phyloP scores from a whole-genome alignment of 2,888 invertebrate genomes.

The Drosophila greeni region DNA sequence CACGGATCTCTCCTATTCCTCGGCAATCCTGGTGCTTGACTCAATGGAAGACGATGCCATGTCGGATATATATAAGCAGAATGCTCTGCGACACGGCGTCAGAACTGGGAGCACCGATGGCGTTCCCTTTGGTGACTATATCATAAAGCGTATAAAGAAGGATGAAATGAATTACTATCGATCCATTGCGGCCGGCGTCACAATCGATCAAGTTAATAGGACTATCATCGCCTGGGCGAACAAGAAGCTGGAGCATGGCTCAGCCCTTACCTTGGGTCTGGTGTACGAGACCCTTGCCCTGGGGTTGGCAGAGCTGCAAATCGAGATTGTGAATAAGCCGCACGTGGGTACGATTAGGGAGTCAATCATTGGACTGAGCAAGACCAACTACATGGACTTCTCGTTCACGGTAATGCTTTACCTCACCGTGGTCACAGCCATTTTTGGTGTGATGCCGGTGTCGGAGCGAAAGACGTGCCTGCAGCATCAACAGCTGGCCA shows the following conservation, averaged over 20 bases:
- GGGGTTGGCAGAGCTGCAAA: slow-evolving; percentile 10
- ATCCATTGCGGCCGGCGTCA: slow-evolving; percentile 32
- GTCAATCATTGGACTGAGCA: accelerated
- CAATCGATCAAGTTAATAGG: neutral
- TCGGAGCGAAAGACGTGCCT: slow-evolving; percentile 84
- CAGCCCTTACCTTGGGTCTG: slow-evolving; percentile 41
- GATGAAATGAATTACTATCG: neutral
- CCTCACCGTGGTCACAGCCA: slow-evolving; percentile 67
- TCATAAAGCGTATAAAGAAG: neutral
- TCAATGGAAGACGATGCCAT: neutral
- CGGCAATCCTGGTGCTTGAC: neutral
- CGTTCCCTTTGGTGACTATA: neutral
- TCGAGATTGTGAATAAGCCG: slow-evolving; percentile 82
- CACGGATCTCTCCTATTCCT: neutral
- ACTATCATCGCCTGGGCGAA: slow-evolving; percentile 51
- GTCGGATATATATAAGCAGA: neutral
- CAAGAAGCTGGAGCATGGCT: slow-evolving; percentile 40
- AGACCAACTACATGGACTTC: neutral
- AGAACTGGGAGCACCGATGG: neutral
- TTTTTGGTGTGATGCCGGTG: slow-evolving; percentile 81
- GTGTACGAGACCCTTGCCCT: slow-evolving; percentile 45
- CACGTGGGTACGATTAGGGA: slow-evolving; percentile 71
- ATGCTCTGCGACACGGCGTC: neutral
- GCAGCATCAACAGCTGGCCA: slow-evolving; percentile 85
- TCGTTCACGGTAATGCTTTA: slow-evolving; percentile 71